Percentiles rank a stretch among this genome's conserved stretches.
Evolutionary conservation across 2,797 vertebrate species (phyloP).

Genomic region (Sebastes kiyomatsui): DNA sequence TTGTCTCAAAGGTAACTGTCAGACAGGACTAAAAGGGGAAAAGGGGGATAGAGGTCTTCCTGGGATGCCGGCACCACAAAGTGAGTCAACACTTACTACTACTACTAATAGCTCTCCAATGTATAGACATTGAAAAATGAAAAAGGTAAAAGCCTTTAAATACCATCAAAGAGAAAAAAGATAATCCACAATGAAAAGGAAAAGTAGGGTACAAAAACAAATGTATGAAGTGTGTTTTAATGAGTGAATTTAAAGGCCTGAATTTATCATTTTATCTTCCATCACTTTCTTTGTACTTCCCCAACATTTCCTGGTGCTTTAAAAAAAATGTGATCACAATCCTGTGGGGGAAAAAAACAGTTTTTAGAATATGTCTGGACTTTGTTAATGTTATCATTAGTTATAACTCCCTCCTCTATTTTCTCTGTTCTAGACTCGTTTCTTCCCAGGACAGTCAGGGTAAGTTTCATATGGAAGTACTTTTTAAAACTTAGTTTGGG

Average conservation of each 20-base stretch:
- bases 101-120: background rate
- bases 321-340: no score
- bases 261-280: background rate
- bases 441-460: constrained; percentile 44
- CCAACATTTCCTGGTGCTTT: no score
- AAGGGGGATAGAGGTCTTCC: constrained; percentile 90
- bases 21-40: constrained; percentile 86
- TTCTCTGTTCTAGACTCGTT: constrained; percentile 40
- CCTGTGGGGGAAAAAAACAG: no score
- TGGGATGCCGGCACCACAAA: constrained; percentile 81
- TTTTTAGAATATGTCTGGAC: no score
- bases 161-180: background rate
- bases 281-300: background rate
- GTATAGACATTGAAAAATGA: background rate
- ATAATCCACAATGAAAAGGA: background rate
- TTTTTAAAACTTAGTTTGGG: background rate
- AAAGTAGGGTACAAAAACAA: background rate
- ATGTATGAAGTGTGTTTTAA: background rate
- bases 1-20: constrained; percentile 64
- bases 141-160: background rate
- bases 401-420: background rate
- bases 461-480: constrained; percentile 38
- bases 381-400: background rate
- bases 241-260: background rate
- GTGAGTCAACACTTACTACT: constrained; percentile 55